These are phyloP conservation scores for Oplegnathus fasciatus DNA, from an alignment of 2,113 vertebrate species.

Conservation along the genomic window DNA sequence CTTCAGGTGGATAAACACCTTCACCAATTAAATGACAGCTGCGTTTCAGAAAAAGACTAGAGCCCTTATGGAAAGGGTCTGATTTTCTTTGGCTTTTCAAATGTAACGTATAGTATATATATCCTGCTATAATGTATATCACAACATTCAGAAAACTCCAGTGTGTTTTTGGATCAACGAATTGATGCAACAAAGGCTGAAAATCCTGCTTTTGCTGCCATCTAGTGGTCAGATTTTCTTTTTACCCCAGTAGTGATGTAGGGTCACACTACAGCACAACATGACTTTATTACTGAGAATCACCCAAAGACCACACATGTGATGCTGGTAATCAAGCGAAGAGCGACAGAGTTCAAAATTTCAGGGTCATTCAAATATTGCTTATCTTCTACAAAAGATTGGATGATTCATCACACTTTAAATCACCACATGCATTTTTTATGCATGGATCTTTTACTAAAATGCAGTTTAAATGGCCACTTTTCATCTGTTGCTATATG, in stretches of 20 bases:
- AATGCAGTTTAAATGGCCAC: background rate
- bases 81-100: constrained; percentile 14
- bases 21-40: constrained; percentile 11
- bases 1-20: background rate
- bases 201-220: constrained; percentile 58
- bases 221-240: constrained; percentile 48
- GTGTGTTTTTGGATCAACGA: background rate
- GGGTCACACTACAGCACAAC: background rate
- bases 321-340: background rate
- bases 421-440: background rate
- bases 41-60: constrained; percentile 2
- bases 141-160: background rate
- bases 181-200: background rate
- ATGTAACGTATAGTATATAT: background rate
- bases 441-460: background rate
- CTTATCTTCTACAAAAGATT: background rate
- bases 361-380: background rate
- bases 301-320: background rate
- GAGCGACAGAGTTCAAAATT: background rate
- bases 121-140: background rate
- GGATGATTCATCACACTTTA: background rate
- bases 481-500: background rate
- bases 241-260: background rate
- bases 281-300: background rate
- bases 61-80: background rate